Evolutionary conservation across 2,888 invertebrate genomes (phyloP), one percentile per base, ranked within the genome.

Genomic region (Papilio elwesi): DNA sequence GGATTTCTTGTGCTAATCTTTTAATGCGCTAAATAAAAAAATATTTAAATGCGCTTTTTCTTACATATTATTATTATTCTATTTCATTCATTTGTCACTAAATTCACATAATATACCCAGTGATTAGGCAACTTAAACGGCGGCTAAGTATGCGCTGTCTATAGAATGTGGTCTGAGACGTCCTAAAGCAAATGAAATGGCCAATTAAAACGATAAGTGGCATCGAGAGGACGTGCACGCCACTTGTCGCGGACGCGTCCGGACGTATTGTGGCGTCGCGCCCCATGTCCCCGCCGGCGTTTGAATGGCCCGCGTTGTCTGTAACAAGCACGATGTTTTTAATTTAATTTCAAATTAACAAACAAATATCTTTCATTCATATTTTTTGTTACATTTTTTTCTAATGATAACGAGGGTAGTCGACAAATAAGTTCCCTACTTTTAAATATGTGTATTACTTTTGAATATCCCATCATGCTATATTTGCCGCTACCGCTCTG

Each of bases 231-330:
- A 76, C 79, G 80, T 62, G 67, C 52, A 68, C 63, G 68, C 64
- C 73, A 68, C 73, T 63, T 62, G 66, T 71, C 16, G 26, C 76
- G 79, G 77, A 82, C 85, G 83, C 83, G 85, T 84, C 83, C 83
- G 52, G 87, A 88, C 86, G 86, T 87, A 88, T 90, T 89, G 90
- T 89, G 85, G 81, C 82, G 85, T 84, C 85, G 85, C 82, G 85
- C 85, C 85, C 80, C 84, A 85, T 81, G 85, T 83, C 80, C 80
- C 75, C 74, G 76, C 49, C 79, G 76, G 68, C 79, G 77, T 83
- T 86, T 87, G 83, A 83, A 86, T 83, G 75, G 77, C 76, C 80
- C 80, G 9, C 81, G 81, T 71, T 70, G 64, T 77, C 68, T 75
- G 69, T 74, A 70, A 68, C 48, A 36, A 16, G 15, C 12, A 36